These are phyloP conservation scores for Nematostella vectensis DNA, from an alignment of 92 coral and sea anemone species.

Conservation along the genomic window DNA sequence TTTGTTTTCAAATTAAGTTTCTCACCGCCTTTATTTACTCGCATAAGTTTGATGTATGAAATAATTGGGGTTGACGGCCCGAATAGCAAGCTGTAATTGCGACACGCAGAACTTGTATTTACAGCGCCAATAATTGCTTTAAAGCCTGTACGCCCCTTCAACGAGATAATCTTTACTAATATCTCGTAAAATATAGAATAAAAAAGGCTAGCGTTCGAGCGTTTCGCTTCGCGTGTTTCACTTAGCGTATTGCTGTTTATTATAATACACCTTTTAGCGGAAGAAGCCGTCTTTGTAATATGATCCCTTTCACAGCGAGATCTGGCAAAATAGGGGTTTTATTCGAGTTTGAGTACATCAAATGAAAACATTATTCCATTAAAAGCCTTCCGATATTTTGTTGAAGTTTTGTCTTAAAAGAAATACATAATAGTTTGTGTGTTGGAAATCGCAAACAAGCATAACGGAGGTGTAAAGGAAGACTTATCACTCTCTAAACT, in stretches of 20 bases:
- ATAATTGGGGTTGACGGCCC: constrained; percentile 91
- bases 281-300: background rate
- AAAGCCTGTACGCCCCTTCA: background rate
- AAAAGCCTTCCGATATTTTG: no score
- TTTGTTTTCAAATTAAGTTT: constrained; percentile 87
- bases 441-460: no score
- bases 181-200: background rate
- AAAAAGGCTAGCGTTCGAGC: background rate
- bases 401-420: no score
- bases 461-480: no score
- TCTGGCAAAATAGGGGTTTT: background rate
- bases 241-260: background rate
- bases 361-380: no score
- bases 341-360: background rate
- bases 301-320: background rate
- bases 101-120: background rate
- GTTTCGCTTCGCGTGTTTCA: background rate
- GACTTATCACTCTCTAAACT: no score
- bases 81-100: background rate
- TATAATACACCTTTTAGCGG: constrained; percentile 1
- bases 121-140: background rate
- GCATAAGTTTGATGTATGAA: constrained; percentile 73
- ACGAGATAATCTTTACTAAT: background rate
- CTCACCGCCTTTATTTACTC: constrained; percentile 80
- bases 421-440: no score